Conservation (phyloP, 2,113 vertebrate species). For the Actinemys pallida region DNA sequence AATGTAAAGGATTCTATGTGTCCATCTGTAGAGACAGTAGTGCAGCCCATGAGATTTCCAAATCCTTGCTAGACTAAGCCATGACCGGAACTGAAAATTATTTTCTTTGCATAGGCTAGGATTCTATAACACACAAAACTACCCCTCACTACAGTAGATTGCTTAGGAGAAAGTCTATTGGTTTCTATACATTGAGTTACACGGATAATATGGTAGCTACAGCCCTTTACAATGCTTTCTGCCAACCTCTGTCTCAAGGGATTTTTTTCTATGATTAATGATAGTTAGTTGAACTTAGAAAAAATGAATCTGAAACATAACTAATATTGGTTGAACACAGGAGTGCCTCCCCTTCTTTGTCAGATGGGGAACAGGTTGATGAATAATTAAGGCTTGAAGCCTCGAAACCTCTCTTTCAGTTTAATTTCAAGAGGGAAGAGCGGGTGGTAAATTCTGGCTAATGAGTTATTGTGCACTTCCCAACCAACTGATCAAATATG, state of each 20-base stretch:
- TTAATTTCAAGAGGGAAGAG: conserved; percentile 28
- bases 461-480: conserved; percentile 60
- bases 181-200: conserved; percentile 34
- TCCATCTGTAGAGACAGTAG: neutral
- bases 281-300: conserved; percentile 52
- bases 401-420: conserved; percentile 39
- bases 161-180: conserved; percentile 53
- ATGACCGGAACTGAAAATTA: conserved; percentile 18
- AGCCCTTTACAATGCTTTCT: conserved; percentile 38
- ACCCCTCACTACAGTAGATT: conserved; percentile 58
- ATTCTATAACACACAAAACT: conserved; percentile 33
- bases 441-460: conserved; percentile 57
- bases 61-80: conserved; percentile 3
- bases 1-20: neutral
- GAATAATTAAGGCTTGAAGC: conserved; percentile 63
- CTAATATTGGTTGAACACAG: neutral
- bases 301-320: conserved; percentile 54
- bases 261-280: conserved; percentile 65
- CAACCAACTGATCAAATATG: conserved; percentile 63
- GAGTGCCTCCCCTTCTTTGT: conserved; percentile 52
- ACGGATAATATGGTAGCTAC: conserved; percentile 49
- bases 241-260: conserved; percentile 33
- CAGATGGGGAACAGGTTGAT: conserved; percentile 48
- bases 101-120: conserved; percentile 1
- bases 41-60: neutral